Evolutionary conservation across 2,113 vertebrate species (phyloP), one percentile per base, ranked within the genome.

Genomic region (Thalassarche chlororhynchos): DNA sequence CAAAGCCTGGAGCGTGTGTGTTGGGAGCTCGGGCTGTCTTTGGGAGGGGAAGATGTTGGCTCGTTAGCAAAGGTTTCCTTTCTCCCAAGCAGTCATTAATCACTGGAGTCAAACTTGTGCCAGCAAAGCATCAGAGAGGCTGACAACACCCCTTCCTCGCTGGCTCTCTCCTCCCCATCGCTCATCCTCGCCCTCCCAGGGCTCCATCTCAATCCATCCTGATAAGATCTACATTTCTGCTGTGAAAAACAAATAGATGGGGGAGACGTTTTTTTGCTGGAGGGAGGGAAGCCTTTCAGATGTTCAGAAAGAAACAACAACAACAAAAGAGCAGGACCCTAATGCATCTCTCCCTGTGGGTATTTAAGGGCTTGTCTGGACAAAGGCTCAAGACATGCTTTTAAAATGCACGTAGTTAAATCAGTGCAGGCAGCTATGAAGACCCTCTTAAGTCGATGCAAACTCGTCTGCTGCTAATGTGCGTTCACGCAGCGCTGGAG

Each of bases 31-130:
- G 2, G 57, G 66, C 38, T 65, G 77, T 9, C 54, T 40, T 24
- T 17, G 77, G 90, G 66, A 85, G 84, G 66, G 88, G 68, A 88
- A 38, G 71, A 28, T 78, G 64, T 44, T 94, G 95, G 95, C 95
- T 95, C 38, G 0, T 84, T 80, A 68, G 94, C 96, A 92, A 96
- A 97, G 90, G 72, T 74, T 93, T 89, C 83, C n/a, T 94, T 81
- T 84, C 88, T 94, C 93, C 92, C 51, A 17, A 88, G 79, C 70
- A 3, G 34, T 80, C 92, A 40, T 96, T 87, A 93, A 90, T 97
- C 96, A 79, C 80, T 3, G 38, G 76, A 57, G 72, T 21, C 51
- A 17, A 40, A 26, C 40, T 2, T 15, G 72, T 89, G 94, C 95
- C 94, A 94, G 90, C 42, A 42, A 13, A 77, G 85, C 81, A 25